A percentile compares a stretch with the other conserved stretches of the same genome.
Conservation (phyloP, 1,140 invertebrate species). For the Drosophila virilis region DNA sequence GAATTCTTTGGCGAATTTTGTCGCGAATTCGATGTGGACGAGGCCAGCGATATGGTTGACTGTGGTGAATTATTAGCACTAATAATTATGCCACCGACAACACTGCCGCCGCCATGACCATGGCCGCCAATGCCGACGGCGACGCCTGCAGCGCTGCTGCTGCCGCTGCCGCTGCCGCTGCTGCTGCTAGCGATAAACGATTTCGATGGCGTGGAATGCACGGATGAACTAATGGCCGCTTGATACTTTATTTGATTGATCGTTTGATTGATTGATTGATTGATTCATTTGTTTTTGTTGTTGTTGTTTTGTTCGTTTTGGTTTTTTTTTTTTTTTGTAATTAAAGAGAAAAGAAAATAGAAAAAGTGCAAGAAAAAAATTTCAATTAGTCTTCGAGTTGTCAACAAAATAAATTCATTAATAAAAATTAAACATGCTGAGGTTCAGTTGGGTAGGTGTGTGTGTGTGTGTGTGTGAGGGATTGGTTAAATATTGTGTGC, state of each 20-base stretch:
- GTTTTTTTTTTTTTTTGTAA: constrained; percentile 22
- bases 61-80: constrained; percentile 78
- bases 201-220: constrained; percentile 87
- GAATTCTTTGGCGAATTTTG: constrained; percentile 85
- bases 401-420: constrained; percentile 68
- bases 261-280: constrained; percentile 37
- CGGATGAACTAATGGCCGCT: constrained; percentile 85
- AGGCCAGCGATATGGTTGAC: constrained; percentile 85
- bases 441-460: constrained; percentile 1
- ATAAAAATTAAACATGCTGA: constrained; percentile 64
- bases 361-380: constrained; percentile 80
- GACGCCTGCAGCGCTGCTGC: constrained; percentile 31
- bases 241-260: constrained; percentile 76
- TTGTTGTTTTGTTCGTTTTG: constrained; percentile 22
- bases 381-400: constrained; percentile 73
- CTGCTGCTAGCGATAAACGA: constrained; percentile 85
- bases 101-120: constrained; percentile 71
- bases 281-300: constrained; percentile 13
- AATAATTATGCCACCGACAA: constrained; percentile 68
- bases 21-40: constrained; percentile 85
- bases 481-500: constrained; percentile 36
- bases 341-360: constrained; percentile 78
- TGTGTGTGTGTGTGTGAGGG: constrained; percentile 16
- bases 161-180: constrained; percentile 50
- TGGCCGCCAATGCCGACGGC: constrained; percentile 53